Evolutionary conservation across 2,113 vertebrate genomes (phyloP).

Genomic region (Pungitius pungitius): DNA sequence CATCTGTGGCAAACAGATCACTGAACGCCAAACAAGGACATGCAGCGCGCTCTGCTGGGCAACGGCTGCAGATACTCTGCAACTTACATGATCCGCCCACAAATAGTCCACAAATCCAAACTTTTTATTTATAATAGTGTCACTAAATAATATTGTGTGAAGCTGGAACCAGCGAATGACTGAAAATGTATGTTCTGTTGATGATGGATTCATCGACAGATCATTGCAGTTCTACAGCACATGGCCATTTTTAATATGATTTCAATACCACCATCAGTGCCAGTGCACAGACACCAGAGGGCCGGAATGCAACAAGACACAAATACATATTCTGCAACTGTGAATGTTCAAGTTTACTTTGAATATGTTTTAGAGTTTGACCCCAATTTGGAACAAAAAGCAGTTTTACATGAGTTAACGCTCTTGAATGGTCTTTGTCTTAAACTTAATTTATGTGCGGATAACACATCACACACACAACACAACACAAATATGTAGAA

Average conservation of each 20-base stretch:
- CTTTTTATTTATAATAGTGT: neutral
- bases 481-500: neutral
- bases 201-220: neutral
- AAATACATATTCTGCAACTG: neutral
- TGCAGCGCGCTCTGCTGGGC: slow-evolving; percentile 24
- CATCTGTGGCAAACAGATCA: neutral
- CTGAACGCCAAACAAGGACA: neutral
- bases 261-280: neutral
- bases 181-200: neutral
- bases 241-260: neutral
- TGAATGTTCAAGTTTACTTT: neutral
- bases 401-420: fast-evolving
- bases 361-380: neutral
- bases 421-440: neutral
- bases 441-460: neutral
- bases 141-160: neutral
- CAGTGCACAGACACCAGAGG: slow-evolving; percentile 24
- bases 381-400: neutral
- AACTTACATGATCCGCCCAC: neutral
- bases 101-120: neutral
- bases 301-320: neutral
- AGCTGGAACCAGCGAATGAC: neutral
- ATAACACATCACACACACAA: too few species aligned
- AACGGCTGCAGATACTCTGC: neutral
- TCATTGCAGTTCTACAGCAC: neutral